Evolutionary conservation across 2,113 vertebrate genomes (phyloP), one percentile per base, ranked within the genome.

Genomic region (Tenebrosternarchus preto): DNA sequence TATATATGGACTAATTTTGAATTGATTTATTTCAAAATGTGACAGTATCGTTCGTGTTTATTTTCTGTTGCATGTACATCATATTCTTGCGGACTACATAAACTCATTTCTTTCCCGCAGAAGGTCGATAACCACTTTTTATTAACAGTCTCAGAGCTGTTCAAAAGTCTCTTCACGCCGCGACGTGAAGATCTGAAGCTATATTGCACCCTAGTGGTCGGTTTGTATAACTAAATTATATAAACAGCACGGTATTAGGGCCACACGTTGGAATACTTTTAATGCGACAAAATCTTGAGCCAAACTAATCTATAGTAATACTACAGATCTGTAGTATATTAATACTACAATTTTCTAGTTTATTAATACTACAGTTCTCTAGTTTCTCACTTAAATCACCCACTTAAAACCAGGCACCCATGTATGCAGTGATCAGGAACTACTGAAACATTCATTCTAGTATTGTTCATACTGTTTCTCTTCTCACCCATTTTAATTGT

Each of bases 131-230:
- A 50, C 43, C 43, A 12, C 43, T 2, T 33, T 33, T n/a, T 68
- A 7, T n/a, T 5, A 5, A 57, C 53, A 5, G 69, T 50, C 43
- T 50, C 43, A 50, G 43, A 50, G 43, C 11, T 50, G 22, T 16
- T 72, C 16, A 53, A 29, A 12, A 64, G 22, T 73, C 81, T 80
- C 43, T 68, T 76, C 9, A 50, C 12, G 43, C 43, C 43, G 43
- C 9, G 12, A 9, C 43, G 43, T 1, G 43, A 20, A 73, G 50
- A 50, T 12, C 63, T 86, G 82, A 86, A 80, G 46, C 86, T 87
- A 91, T 82, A 91, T 86, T 90, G 90, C 56, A 78, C 90, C 87
- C 92, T 89, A 27, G 85, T 88, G 91, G 89, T 25, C 4, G 27
- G 20, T 55, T 59, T 27, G 29, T 7, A 4, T 29, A 82, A 61